Evolutionary conservation across 2,113 vertebrate species (phyloP).

Genomic region (Macquaria ambigua): DNA sequence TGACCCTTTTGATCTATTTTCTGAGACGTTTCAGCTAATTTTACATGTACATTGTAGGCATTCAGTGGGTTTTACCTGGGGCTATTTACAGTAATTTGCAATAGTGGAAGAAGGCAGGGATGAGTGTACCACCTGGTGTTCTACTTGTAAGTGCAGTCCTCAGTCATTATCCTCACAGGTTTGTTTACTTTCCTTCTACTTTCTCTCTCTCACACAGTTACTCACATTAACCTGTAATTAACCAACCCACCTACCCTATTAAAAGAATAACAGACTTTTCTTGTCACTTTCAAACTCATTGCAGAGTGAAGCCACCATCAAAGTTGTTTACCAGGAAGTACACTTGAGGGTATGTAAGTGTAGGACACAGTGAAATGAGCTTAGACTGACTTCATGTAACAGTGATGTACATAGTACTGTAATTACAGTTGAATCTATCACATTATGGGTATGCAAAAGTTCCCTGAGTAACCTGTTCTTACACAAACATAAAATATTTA

Average conservation of each 20-base stretch:
- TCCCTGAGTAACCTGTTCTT: neutral
- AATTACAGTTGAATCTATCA: too few species aligned
- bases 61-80: neutral
- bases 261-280: neutral
- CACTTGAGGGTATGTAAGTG: too few species aligned
- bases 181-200: neutral
- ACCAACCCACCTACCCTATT: neutral
- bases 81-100: neutral
- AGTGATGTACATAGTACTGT: too few species aligned
- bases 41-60: neutral
- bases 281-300: neutral
- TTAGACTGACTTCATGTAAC: neutral
- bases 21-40: slow-evolving; percentile 19
- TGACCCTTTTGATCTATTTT: slow-evolving; percentile 11
- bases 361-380: neutral
- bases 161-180: neutral
- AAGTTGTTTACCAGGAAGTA: neutral
- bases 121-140: neutral
- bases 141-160: neutral
- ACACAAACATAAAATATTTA: neutral
- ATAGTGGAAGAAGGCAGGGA: neutral
- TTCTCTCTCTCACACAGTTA: neutral
- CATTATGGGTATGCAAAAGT: neutral
- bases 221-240: neutral
- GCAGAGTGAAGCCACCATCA: neutral